Base-by-base conservation (phyloP, 2,888 invertebrate species). In the Hirtodrosophila trivittata region DNA sequence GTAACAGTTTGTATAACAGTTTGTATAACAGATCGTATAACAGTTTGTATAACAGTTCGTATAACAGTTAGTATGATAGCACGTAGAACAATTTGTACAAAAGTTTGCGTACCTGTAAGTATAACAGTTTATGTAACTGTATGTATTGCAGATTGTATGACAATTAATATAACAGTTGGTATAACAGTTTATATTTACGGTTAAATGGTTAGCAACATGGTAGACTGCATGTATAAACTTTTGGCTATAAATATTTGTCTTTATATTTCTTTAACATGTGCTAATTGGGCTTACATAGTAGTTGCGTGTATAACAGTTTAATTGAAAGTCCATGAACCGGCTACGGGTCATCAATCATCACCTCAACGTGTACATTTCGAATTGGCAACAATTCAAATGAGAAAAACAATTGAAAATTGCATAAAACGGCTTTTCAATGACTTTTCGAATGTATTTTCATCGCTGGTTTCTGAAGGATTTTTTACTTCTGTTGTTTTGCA, bases 371-470 rank as follows among this genome's bases (percentile, higher is more conserved):
- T 21, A 45, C 26, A 43, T 51, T 25, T 32, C 43, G 8, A 25
- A 4, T 60, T 70, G 70, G 70, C 70, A 70, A 13, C 35, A 13
- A 6, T 25, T 66, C 66, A 66, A 69, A 21, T 39, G 10, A 26
- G 42, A 42, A 57, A 7, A 64, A 10, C 25, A 39, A 18, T 37
- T 12, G 14, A 12, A 49, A 50, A 55, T 70, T 70, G 50, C 71
- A 65, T 51, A 56, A 71, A 71, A 72, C 32, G 30, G 18, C 18
- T 39, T 49, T 46, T 66, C 66, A 70, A 70, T 70, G 70, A 50
- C 54, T 57, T 66, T 51, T 46, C 41, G 28, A 2, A 37, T 66
- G 39, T 38, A 62, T 35, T 50, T 52, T 9, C 26, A 55, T 47
- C 43, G 63, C 7, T 38, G 38, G 16, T 45, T 13, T 14, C 37